Base-by-base conservation (phyloP, 2,797 vertebrate genomes). In the Myoxocephalus aenaeus region DNA sequence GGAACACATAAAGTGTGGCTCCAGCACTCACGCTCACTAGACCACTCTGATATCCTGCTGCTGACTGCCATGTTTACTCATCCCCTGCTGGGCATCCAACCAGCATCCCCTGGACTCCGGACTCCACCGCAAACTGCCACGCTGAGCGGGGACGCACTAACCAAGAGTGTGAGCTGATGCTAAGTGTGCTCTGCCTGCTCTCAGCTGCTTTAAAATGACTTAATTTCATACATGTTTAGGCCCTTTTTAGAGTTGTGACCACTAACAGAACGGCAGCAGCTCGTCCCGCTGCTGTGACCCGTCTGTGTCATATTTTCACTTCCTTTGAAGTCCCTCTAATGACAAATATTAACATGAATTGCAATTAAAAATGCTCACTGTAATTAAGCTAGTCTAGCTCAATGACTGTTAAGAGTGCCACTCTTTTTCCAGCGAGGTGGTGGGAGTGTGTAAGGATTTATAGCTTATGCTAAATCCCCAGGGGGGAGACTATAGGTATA, bases 21-120 rank as follows among this genome's bases (percentile, higher is more conserved):
- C 94, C 95, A 95, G 95, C 94, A 95, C 93, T 94, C 95, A 95
- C 93, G 90, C 90, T 92, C 93, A 94, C 94, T 93, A 95, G 90
- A 94, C 92, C 94, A 95, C 93, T 90, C 92, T 88, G 85, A 90
- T 92, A 87, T 90, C 89, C 89, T 91, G 88, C 90, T 92, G 92
- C 89, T 87, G 89, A 91, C 92, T 94, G 94, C 90, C 87, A 93
- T 94, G 93, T 93, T 91, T 88, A 93, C 93, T 92, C 92, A 94
- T 93, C 92, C 93, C 94, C 95, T 92, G 89, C 90, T 89, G 89
- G 92, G 85, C 93, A 94, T 83, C 87, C 79, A 81, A 89, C 83
- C 83, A 90, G 89, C 92, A 92, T 87, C 88, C 84, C 89, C 73
- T 62, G 71, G 86, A 79, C 92, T 87, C 92, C 89, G 70, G 73